Evolutionary conservation across 1,140 invertebrate species (phyloP), one percentile per base, ranked within the genome.

Genomic region (Melipona quadrifasciata): DNA sequence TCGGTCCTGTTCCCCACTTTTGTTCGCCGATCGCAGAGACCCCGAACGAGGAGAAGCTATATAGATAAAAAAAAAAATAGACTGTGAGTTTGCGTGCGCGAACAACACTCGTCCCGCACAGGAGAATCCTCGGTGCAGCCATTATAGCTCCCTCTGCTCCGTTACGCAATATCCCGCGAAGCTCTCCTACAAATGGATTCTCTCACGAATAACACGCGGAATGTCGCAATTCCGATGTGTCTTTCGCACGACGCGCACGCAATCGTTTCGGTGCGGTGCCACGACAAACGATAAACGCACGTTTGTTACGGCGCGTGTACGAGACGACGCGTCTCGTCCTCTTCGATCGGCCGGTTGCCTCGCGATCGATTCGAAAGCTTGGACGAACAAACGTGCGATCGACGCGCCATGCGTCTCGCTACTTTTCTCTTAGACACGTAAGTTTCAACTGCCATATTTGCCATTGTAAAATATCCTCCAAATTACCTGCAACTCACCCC

Each of bases 201-300:
- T 74, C 64, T 80, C 76, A 34, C 71, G 74, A 74, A 74, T 14
- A 71, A 57, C 47, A 57, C 70, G 5, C 57, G 19, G 51, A 84
- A 55, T 75, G 72, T 89, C 58, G 74, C 58, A 85, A 87, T 65
- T 12, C 17, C 73, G 19, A 64, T 53, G 65, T 81, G 34, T 86
- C 53, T 80, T n/a, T 80, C 76, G 77, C 58, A 74, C 80, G 73
- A 72, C 55, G 27, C 51, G 67, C 67, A 72, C 61, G 84, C 71
- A 78, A 68, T 87, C 80, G 67, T 70, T 47, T 64, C 72, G 53
- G n/a, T 21, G 34, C 73, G 61, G 39, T 0, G 68, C 31, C 57
- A 55, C 39, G 39, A 8, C 39, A 47, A 47, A 47, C 39, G 80
- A 61, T 76, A 76, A 75, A 57, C 80, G 75, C 74, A 82, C 73